phyloP scores from a whole-genome alignment of 2,113 vertebrate species.

The Seriola aureovittata region DNA sequence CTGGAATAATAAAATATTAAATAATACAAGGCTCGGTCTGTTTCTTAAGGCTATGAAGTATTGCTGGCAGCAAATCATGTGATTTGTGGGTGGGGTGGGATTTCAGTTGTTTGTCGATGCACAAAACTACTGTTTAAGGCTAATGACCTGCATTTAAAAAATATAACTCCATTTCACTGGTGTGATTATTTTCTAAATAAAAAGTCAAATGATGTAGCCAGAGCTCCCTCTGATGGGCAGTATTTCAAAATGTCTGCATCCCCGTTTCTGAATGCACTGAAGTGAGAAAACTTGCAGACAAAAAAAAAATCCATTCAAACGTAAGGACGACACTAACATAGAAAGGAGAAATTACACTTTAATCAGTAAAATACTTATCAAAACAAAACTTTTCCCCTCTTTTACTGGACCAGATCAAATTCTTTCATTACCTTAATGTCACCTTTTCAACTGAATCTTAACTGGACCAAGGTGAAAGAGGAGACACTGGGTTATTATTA shows the following conservation, averaged over 20 bases:
- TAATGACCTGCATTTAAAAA: no score
- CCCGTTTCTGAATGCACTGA: background rate
- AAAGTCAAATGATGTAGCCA: constrained; percentile 26
- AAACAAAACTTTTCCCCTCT: background rate
- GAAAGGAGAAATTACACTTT: constrained; percentile 1
- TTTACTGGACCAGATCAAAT: constrained; percentile 61
- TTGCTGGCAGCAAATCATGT: no score
- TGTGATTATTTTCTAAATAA: no score
- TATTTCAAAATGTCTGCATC: background rate
- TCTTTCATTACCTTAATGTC: background rate
- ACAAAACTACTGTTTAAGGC: no score
- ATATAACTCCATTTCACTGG: no score
- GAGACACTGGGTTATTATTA: background rate
- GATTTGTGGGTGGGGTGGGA: no score
- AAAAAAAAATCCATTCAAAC: background rate
- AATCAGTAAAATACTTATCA: constrained; percentile 2
- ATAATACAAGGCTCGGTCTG: background rate
- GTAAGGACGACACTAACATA: background rate
- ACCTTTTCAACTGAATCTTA: background rate
- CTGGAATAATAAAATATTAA: constrained; percentile 80
- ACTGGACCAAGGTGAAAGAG: background rate
- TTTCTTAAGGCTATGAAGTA: constrained; percentile 13
- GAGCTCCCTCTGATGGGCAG: constrained; percentile 75
- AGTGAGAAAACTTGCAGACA: background rate
- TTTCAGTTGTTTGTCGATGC: no score